phyloP scores from a whole-genome alignment of 2,797 vertebrate species.

The Acipenser oxyrinchus region DNA sequence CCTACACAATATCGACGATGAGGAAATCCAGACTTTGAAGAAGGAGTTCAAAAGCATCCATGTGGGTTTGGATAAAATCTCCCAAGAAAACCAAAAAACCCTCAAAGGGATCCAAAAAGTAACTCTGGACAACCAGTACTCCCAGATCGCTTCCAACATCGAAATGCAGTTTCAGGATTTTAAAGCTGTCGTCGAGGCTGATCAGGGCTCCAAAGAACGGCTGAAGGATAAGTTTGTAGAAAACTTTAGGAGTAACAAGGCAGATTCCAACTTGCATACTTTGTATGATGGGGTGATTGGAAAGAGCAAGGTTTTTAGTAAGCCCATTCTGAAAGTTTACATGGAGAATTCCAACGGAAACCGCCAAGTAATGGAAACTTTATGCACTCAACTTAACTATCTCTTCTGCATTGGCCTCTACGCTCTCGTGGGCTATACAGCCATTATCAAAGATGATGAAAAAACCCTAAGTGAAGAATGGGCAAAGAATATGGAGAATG shows the following conservation, averaged over 20 bases:
- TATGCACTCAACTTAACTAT: conserved; percentile 64
- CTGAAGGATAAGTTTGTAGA: neutral
- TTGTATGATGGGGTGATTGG: conserved; percentile 65
- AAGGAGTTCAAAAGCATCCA: conserved; percentile 56
- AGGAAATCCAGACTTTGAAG: conserved; percentile 61
- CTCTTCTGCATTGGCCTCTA: conserved; percentile 72
- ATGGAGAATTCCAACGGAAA: conserved; percentile 55
- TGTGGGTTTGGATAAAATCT: conserved; percentile 49
- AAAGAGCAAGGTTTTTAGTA: conserved; percentile 60
- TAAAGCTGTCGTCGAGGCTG: conserved; percentile 61
- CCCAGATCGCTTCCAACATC: conserved; percentile 57
- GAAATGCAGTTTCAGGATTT: conserved; percentile 65
- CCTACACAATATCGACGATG: conserved; percentile 60
- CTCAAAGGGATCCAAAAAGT: conserved; percentile 60
- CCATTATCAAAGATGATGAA: conserved; percentile 58
- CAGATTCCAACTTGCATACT: conserved; percentile 22
- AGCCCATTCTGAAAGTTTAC: conserved; percentile 63
- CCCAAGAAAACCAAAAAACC: conserved; percentile 46
- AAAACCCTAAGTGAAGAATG: conserved; percentile 58
- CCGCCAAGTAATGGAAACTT: conserved; percentile 51
- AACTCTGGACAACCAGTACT: conserved; percentile 58
- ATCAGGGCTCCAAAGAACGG: neutral
- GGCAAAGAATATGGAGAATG: conserved; percentile 57
- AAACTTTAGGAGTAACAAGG: neutral
- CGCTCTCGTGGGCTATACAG: conserved; percentile 61